Base-by-base conservation (phyloP, 2,888 invertebrate species). In the Merodon equestris region DNA sequence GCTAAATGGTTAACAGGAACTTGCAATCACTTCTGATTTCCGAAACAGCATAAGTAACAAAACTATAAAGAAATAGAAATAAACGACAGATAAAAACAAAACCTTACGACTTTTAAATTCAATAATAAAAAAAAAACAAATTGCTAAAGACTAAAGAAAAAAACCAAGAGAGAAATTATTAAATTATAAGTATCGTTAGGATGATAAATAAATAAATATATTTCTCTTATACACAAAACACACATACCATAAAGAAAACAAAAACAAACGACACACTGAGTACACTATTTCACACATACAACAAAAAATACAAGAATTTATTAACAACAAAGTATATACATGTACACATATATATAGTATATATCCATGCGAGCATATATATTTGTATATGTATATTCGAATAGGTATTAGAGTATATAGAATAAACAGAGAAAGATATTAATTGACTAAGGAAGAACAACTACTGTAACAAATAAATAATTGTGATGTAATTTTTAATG, bases 401-500 rank as follows among this genome's bases (percentile, higher is more conserved):
- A 27, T 27, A 79, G 68, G 51, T 64, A 50, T 68, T 63, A 68
- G 63, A 47, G 48, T 47, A 51, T 10, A 40, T n/a, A 36, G 36
- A 5, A 36, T 9, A 40, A 40, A 40, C 40, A 40, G 10, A 40
- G n/a, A 51, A 72, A 38, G 15, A 42, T 50, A 50, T 34, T 36
- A 34, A 36, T 42, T 63, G 64, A 74, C 56, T 64, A 74, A 79
- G 64, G 70, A 75, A 70, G 51, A 75, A 71, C 64, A 81, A 81
- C 74, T 81, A 79, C 68, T 81, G 81, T 81, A 81, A 81, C 81
- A 81, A 81, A 81, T 75, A 81, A 77, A 75, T 81, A 81, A 81
- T 81, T 81, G 81, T 81, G 81, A 81, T 81, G 81, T 81, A 81
- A 81, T 81, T 81, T 81, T 81, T 81, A 75, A 75, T 81, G 75